phyloP scores from a whole-genome alignment of 2,888 invertebrate species.

The Xestia rhomboidea region DNA sequence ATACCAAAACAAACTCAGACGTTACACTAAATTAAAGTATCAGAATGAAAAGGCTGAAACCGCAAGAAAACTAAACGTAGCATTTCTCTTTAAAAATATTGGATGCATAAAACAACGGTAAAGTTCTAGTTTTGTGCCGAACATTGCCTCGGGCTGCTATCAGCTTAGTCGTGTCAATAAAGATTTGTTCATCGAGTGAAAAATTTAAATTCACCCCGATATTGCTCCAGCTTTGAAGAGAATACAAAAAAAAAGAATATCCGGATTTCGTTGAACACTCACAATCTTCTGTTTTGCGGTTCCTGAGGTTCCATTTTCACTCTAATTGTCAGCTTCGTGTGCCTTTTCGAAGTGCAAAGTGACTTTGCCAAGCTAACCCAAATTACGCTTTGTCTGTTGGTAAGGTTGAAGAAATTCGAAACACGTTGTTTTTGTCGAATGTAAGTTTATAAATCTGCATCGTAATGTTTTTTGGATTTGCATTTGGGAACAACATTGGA shows the following conservation, averaged over 20 bases:
- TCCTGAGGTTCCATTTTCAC: constrained; percentile 38
- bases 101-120: constrained; percentile 66
- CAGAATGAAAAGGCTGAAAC: constrained; percentile 25
- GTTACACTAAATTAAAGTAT: not conserved
- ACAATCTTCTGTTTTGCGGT: constrained; percentile 59
- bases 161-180: constrained; percentile 74
- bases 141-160: constrained; percentile 56
- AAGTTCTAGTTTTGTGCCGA: constrained; percentile 49
- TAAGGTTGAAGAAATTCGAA: constrained; percentile 61
- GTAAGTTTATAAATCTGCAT: constrained; percentile 64
- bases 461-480: constrained; percentile 60
- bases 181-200: constrained; percentile 78
- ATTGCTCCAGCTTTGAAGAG: constrained; percentile 69
- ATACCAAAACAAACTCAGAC: not conserved
- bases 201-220: constrained; percentile 76
- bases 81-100: constrained; percentile 70
- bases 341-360: constrained; percentile 37
- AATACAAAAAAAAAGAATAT: constrained; percentile 70
- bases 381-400: constrained; percentile 63
- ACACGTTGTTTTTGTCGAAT: constrained; percentile 59
- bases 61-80: constrained; percentile 23
- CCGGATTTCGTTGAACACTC: constrained; percentile 66
- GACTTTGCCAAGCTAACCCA: constrained; percentile 55
- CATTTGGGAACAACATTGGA: constrained; percentile 31
- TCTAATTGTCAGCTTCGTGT: constrained; percentile 13